A percentile compares a stretch with the other conserved stretches of the same genome.
Evolutionary conservation across 2,113 vertebrate species (phyloP).

Genomic region (Tapirus terrestris): DNA sequence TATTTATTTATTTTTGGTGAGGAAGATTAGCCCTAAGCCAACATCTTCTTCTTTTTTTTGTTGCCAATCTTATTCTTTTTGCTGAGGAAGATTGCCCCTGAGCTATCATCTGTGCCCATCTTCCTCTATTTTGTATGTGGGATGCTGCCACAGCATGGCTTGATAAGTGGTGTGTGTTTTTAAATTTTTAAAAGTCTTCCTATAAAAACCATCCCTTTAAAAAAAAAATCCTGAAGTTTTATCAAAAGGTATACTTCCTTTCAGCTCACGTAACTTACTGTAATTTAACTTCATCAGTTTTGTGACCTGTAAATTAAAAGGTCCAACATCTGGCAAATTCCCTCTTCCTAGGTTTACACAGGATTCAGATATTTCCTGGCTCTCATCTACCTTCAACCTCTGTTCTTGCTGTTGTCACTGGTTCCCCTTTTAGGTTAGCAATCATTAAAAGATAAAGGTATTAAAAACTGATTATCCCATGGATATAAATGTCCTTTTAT

Average conservation of each 20-base stretch:
- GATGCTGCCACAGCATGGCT: too few species aligned
- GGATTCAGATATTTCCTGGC: background rate
- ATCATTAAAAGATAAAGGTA: background rate
- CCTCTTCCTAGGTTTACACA: background rate
- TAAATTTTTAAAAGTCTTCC: background rate
- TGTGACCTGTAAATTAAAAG: background rate
- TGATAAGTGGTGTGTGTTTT: too few species aligned
- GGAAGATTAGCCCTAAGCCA: too few species aligned
- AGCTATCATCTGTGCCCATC: too few species aligned
- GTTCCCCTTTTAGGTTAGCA: background rate
- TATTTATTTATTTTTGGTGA: too few species aligned
- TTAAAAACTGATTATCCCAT: background rate
- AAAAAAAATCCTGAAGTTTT: background rate
- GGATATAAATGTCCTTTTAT: background rate
- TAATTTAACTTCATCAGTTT: background rate
- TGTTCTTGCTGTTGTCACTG: background rate
- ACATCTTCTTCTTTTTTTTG: too few species aligned
- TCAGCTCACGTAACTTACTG: background rate
- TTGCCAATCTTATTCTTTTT: too few species aligned
- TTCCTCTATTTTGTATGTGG: too few species aligned
- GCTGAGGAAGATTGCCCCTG: too few species aligned
- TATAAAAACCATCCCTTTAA: background rate
- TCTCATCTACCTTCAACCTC: background rate
- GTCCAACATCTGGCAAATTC: background rate
- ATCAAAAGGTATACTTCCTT: background rate